A percentile compares a stretch with the other conserved stretches of the same genome.
Conservation (phyloP, 2,888 invertebrate genomes). For the Diplazon laetatorius region DNA sequence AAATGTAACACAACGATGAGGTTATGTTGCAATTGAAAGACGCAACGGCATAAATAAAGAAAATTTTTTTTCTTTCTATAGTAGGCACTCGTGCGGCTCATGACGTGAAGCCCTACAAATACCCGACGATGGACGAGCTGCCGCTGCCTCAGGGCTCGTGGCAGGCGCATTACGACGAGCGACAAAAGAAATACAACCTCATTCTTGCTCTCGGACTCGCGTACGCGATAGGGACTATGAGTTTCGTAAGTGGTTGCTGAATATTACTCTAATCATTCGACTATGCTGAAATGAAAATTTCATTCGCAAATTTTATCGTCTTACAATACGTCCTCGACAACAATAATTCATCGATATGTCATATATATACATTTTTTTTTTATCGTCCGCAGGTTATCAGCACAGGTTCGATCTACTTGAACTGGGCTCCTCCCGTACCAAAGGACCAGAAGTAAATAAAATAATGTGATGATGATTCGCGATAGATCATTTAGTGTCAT, state of each 20-base stretch:
- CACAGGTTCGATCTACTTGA: conserved; percentile 58
- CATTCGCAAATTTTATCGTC: no score
- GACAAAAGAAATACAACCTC: conserved; percentile 88
- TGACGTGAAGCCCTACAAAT: conserved; percentile 68
- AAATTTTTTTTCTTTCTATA: no score
- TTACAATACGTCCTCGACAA: background rate
- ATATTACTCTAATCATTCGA: no score
- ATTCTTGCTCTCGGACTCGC: conserved; percentile 85
- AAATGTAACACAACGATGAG: no score
- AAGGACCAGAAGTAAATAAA: conserved; percentile 27
- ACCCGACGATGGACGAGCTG: conserved; percentile 89
- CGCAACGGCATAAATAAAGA: no score
- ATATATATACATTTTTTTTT: no score
- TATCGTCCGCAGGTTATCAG: conserved; percentile 10
- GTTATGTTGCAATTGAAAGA: no score
- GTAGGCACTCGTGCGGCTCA: conserved; percentile 69
- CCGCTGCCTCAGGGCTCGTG: conserved; percentile 91
- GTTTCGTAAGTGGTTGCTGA: conserved; percentile 83
- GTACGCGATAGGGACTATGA: conserved; percentile 78
- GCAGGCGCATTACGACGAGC: conserved; percentile 87
- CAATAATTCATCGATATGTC: background rate
- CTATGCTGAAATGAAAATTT: background rate
- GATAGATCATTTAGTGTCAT: conserved; percentile 50
- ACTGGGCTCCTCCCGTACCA: conserved; percentile 53
- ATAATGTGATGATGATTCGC: conserved; percentile 25